These are phyloP conservation scores for Apotomis capreana DNA, from an alignment of 2,888 invertebrate species.

Conservation along the genomic window DNA sequence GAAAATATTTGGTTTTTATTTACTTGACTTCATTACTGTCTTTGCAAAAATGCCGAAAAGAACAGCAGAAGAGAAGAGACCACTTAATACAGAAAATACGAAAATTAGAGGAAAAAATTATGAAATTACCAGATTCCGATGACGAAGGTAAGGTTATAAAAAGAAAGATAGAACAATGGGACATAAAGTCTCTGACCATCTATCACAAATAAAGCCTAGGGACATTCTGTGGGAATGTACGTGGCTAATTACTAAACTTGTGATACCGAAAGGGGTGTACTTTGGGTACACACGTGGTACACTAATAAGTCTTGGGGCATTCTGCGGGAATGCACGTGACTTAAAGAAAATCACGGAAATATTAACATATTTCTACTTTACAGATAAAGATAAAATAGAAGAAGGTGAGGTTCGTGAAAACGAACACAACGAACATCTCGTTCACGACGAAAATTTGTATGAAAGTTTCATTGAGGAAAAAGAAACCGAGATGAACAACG, in stretches of 20 bases:
- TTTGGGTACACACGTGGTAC: not conserved
- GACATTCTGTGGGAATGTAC: no score
- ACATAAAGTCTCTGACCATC: no score
- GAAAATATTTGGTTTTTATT: no score
- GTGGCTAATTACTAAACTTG: no score
- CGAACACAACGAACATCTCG: not conserved
- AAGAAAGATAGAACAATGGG: no score
- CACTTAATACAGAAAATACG: not conserved
- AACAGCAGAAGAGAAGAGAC: conserved; percentile 3
- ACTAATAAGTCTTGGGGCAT: no score
- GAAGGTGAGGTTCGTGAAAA: not conserved
- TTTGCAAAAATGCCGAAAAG: not conserved
- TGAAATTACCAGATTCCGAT: not conserved
- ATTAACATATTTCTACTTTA: not conserved
- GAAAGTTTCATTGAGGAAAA: not conserved
- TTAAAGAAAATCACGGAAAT: not conserved
- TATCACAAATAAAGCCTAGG: no score
- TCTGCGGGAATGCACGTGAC: no score
- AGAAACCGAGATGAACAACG: not conserved
- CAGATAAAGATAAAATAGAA: not conserved
- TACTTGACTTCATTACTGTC: no score
- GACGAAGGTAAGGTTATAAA: no score
- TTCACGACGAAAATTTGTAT: not conserved
- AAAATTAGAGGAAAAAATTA: not conserved
- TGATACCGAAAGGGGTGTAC: not conserved